Evolutionary conservation across 1,140 invertebrate genomes (phyloP), one percentile per base, ranked within the genome.

Genomic region (Tetragonula clypearis): DNA sequence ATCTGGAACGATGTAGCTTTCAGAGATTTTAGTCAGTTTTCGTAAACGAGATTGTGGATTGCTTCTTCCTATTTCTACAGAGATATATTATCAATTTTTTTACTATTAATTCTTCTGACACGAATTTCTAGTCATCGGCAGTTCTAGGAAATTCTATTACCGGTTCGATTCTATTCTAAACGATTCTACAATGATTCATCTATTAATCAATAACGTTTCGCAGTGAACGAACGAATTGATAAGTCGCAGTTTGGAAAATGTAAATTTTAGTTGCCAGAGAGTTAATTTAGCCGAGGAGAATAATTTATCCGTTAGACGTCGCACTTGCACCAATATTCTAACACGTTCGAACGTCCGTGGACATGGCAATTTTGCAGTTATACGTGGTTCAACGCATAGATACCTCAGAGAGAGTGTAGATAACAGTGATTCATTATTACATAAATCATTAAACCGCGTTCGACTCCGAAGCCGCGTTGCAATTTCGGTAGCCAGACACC

Each of bases 401-500:
- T 17, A 5, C 14, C 8, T 49, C 41, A 8, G 41, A 49, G 41
- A 62, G 58, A 78, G 65, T 17, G 11, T 26, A 30, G 73, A 75
- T 78, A 65, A 12, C 1, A 4, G 60, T 78, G 75, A 78, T 78
- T 78, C 75, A 78, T 78, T 78, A 49, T 78, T 65, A 65, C 75
- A 65, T 65, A 78, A 78, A 78, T 78, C 75, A 78, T 78, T 65
- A 78, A 65, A 41, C 49, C 14, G 41, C 11, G 41, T 49, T 21
- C 53, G n/a, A 19, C 11, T 73, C 0, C 53, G 73, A 74, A 23
- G 15, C 21, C n/a, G 74, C 19, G 60, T 69, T 71, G 69, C 69
- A 76, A 82, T 89, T 90, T 90, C 88, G 85, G 88, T 80, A 85
- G 86, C 82, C 49, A 35, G 73, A 66, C 12, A 26, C 30, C 30